phyloP scores from a whole-genome alignment of 1,140 invertebrate genomes.

The Antheraea pernyi region DNA sequence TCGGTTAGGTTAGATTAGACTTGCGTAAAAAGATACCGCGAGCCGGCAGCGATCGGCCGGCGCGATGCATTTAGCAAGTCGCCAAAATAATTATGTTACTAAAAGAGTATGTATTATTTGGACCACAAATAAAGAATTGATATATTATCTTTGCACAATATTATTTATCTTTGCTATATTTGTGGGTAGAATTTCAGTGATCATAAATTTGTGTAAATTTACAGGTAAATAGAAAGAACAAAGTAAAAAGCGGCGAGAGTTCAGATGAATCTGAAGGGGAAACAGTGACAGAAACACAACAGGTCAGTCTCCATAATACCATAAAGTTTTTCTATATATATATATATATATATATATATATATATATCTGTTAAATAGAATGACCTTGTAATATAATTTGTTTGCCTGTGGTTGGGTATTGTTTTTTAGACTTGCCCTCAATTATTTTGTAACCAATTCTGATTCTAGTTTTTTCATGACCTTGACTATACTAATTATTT shows the following conservation, averaged over 20 bases:
- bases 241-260: conserved; percentile 72
- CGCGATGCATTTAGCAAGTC: no score
- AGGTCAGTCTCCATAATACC: conserved; percentile 52
- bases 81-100: no score
- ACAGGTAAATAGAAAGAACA: conserved; percentile 76
- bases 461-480: not conserved
- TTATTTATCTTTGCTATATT: no score
- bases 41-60: no score
- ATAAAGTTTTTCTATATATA: conserved; percentile 3
- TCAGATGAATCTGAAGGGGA: conserved; percentile 77
- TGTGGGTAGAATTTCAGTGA: no score
- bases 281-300: conserved; percentile 75
- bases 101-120: no score
- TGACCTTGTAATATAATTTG: not conserved
- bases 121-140: no score
- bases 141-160: no score
- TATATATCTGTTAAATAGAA: conserved; percentile 8
- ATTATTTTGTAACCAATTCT: not conserved
- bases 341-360: conserved; percentile 3
- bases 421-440: not conserved
- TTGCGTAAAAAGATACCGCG: no score
- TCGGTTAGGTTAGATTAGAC: no score
- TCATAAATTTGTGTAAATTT: conserved; percentile 21
- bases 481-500: not conserved
- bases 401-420: not conserved